phyloP scores from a whole-genome alignment of 2,888 invertebrate species.

The Adineta ricciae region DNA sequence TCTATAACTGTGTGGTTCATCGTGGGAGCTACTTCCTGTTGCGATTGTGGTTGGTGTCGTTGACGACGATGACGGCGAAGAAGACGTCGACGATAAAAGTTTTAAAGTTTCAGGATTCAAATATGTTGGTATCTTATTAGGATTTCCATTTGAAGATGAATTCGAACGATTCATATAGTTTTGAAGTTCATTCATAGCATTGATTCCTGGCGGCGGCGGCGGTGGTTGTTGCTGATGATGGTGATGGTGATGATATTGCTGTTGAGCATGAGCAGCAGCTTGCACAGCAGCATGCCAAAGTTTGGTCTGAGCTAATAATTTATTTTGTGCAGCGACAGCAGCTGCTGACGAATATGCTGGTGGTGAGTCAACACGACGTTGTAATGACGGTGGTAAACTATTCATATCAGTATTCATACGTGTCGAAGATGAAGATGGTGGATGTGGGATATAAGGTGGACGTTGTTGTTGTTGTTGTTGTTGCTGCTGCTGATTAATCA shows the following conservation, averaged over 20 bases:
- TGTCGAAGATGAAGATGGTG: background rate
- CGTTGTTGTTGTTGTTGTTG: background rate
- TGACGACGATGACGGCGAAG: no score
- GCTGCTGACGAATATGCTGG: background rate
- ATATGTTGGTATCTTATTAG: background rate
- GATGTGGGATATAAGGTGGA: background rate
- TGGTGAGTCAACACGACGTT: background rate
- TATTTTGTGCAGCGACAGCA: background rate
- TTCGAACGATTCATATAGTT: background rate
- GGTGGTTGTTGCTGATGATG: background rate
- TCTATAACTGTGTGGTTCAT: background rate
- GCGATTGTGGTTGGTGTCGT: background rate
- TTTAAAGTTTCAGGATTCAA: conserved; percentile 1
- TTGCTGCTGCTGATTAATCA: background rate
- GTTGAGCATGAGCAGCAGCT: background rate
- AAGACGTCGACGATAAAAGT: background rate
- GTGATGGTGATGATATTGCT: background rate
- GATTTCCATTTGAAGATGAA: background rate
- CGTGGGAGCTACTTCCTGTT: background rate
- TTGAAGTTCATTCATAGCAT: conserved; percentile 16
- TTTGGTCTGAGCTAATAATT: conserved; percentile 8
- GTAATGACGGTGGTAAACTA: conserved; percentile 5
- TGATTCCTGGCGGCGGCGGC: background rate
- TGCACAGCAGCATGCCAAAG: conserved; percentile 12
- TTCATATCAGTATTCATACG: background rate